phyloP scores from a whole-genome alignment of 92 coral and sea anemone genomes.

The Micromussa lordhowensis region DNA sequence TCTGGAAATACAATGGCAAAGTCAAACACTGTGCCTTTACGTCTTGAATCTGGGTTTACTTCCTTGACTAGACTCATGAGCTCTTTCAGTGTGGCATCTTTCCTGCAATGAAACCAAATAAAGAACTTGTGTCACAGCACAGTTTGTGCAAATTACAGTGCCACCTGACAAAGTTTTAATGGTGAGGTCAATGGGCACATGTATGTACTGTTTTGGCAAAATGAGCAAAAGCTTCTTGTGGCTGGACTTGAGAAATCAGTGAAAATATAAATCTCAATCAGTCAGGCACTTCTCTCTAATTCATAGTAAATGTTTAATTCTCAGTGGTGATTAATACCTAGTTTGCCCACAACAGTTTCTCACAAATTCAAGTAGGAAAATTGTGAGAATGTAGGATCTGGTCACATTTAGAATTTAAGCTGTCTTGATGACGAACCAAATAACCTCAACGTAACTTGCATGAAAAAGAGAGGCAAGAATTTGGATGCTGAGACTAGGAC shows the following conservation, averaged over 20 bases:
- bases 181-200: too few relatives aligned
- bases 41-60: conserved; percentile 96
- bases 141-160: too few relatives aligned
- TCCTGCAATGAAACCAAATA: conserved; percentile 60
- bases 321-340: not conserved
- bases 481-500: too few relatives aligned
- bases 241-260: not conserved
- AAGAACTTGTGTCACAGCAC: not conserved
- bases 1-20: conserved; percentile 98
- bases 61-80: conserved; percentile 97
- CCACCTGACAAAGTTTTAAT: too few relatives aligned
- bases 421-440: too few relatives aligned
- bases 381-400: too few relatives aligned
- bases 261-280: not conserved
- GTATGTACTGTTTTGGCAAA: not conserved
- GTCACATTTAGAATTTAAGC: too few relatives aligned
- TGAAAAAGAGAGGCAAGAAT: too few relatives aligned
- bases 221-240: not conserved
- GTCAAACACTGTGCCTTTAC: conserved; percentile 90
- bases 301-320: too few relatives aligned
- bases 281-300: too few relatives aligned
- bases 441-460: too few relatives aligned
- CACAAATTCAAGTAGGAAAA: too few relatives aligned
- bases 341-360: not conserved
- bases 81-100: conserved; percentile 98